These are phyloP conservation scores for Enteromius afrohamiltoni DNA, from an alignment of 2,797 vertebrate genomes.

Conservation along the genomic window DNA sequence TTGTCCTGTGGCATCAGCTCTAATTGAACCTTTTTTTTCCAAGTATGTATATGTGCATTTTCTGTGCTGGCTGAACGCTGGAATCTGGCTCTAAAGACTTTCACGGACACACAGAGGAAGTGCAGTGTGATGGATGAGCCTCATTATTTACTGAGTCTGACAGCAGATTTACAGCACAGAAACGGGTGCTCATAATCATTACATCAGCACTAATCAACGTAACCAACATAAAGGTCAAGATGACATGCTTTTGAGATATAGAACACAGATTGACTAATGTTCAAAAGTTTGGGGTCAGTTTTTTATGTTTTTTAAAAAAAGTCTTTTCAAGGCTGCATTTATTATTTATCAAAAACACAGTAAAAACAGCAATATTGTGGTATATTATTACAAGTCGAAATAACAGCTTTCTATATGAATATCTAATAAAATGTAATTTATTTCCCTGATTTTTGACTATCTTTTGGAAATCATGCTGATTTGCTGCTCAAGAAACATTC, in stretches of 20 bases:
- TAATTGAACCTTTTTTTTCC: not conserved
- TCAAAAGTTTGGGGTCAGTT: not conserved
- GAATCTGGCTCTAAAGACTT: not conserved
- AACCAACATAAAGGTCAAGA: not conserved
- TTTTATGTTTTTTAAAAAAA: not conserved
- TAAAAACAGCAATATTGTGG: not conserved
- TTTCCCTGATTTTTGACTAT: not conserved
- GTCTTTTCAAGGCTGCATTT: not conserved
- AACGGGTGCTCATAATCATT: not conserved
- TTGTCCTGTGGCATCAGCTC: not conserved
- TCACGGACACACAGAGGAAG: constrained; percentile 3
- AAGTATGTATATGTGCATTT: not conserved
- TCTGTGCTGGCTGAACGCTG: not conserved
- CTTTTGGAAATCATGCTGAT: not conserved
- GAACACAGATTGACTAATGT: not conserved
- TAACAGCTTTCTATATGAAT: not conserved
- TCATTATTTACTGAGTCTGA: constrained; percentile 14
- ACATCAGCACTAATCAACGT: not conserved
- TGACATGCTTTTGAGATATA: not conserved
- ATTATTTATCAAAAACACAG: not conserved
- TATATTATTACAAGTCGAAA: not conserved
- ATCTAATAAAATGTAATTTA: not conserved
- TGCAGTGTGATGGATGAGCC: constrained; percentile 5
- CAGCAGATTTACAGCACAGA: constrained; percentile 14
- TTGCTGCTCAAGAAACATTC: not conserved